A percentile compares a stretch with the other conserved stretches of the same genome.
Conservation (phyloP, 2,113 vertebrate genomes). For the Poeciliopsis occidentalis region DNA sequence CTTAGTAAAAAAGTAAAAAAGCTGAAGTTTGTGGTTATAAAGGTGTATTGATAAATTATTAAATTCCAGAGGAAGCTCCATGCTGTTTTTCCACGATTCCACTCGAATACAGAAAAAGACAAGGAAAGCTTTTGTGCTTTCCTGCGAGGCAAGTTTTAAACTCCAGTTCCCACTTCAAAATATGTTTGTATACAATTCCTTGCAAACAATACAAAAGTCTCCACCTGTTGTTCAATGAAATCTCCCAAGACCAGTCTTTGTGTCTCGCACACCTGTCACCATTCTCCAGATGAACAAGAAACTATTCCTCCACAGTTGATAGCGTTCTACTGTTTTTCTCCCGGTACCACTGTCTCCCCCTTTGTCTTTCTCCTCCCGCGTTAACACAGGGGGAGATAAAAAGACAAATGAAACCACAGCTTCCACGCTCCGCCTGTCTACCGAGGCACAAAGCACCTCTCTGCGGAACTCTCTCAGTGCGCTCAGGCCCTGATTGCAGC, state of each 20-base stretch:
- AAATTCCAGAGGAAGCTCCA: slow-evolving; percentile 9
- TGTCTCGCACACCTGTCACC: slow-evolving; percentile 16
- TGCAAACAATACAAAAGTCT: slow-evolving; percentile 20
- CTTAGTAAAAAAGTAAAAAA: not conserved
- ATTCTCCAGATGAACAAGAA: slow-evolving; percentile 21
- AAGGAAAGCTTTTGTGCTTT: slow-evolving; percentile 39
- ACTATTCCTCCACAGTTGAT: slow-evolving; percentile 44
- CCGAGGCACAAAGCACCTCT: slow-evolving; percentile 66
- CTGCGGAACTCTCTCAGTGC: slow-evolving; percentile 51
- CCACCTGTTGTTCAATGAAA: slow-evolving; percentile 28
- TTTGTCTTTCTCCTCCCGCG: slow-evolving; percentile 36
- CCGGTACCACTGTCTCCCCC: slow-evolving; percentile 28
- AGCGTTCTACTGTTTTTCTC: slow-evolving; percentile 30
- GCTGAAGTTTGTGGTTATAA: not conserved
- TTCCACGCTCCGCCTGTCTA: slow-evolving; percentile 39
- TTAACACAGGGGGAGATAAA: slow-evolving; percentile 50
- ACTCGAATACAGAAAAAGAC: slow-evolving; percentile 18
- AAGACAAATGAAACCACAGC: slow-evolving; percentile 55
- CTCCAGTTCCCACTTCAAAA: slow-evolving; percentile 42
- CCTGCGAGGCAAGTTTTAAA: slow-evolving; percentile 51
- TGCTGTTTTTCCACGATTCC: slow-evolving; percentile 28
- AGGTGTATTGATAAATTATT: not conserved
- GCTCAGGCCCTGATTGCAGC: slow-evolving; percentile 71
- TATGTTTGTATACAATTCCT: slow-evolving; percentile 18
- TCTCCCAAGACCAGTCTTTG: slow-evolving; percentile 24